Evolutionary conservation across 2,797 vertebrate genomes (phyloP).

Genomic region (Xenopus petersii): DNA sequence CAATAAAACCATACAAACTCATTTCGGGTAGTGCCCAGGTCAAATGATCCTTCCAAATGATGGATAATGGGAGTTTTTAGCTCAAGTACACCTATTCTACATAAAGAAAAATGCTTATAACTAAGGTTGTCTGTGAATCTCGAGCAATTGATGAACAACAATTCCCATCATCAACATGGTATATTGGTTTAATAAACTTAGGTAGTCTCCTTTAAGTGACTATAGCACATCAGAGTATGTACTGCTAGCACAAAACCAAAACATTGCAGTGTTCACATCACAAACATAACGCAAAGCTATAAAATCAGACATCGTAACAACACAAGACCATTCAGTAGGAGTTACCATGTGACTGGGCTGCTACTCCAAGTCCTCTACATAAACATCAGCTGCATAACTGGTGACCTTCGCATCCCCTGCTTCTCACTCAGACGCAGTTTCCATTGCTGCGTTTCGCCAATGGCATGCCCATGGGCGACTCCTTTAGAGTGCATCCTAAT

Average conservation of each 20-base stretch:
- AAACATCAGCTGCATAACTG: slow-evolving; percentile 59
- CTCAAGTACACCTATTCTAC: too few relatives aligned
- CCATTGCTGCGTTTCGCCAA: slow-evolving; percentile 46
- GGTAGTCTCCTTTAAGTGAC: background rate
- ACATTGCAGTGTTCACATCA: slow-evolving; percentile 1
- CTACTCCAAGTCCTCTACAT: slow-evolving; percentile 53
- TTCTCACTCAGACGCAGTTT: slow-evolving; percentile 51
- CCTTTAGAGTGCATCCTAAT: slow-evolving; percentile 41
- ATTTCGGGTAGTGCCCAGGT: too few relatives aligned
- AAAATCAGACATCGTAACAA: slow-evolving; percentile 4
- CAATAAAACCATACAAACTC: too few relatives aligned
- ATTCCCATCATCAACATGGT: too few relatives aligned
- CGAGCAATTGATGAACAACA: too few relatives aligned
- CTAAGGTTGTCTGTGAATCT: too few relatives aligned
- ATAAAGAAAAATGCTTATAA: too few relatives aligned
- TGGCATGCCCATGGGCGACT: slow-evolving; percentile 43
- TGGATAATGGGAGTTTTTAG: too few relatives aligned
- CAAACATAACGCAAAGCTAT: slow-evolving; percentile 9
- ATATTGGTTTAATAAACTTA: too few relatives aligned
- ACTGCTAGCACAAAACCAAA: slow-evolving; percentile 3
- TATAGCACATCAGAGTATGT: too few relatives aligned
- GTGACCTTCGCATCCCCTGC: slow-evolving; percentile 27
- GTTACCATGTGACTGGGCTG: slow-evolving; percentile 56
- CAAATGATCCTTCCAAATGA: too few relatives aligned
- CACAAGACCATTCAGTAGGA: slow-evolving; percentile 41